These are phyloP conservation scores for Metopia argyrocephala DNA, from an alignment of 2,888 invertebrate genomes.

Conservation along the genomic window DNA sequence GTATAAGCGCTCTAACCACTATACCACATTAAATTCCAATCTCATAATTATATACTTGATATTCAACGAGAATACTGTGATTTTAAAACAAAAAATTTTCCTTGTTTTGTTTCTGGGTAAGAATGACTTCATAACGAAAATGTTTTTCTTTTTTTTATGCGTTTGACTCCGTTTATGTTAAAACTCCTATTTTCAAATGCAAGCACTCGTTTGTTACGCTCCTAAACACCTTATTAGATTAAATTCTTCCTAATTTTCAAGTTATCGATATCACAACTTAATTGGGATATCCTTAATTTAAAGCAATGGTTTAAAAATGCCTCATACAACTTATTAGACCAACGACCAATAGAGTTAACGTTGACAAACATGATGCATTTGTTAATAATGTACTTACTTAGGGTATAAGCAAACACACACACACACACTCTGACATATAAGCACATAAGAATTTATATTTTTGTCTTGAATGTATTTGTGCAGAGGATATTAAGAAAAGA, in stretches of 20 bases:
- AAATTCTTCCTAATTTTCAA: background rate
- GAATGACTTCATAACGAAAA: no score
- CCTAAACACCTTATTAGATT: no score
- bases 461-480: background rate
- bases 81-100: no score
- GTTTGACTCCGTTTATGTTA: no score
- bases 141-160: no score
- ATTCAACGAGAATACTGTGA: no score
- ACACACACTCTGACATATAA: background rate
- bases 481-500: background rate
- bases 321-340: conserved; percentile 11
- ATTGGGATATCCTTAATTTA: background rate
- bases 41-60: no score
- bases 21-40: no score
- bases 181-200: no score
- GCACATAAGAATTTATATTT: background rate
- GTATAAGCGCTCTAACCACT: no score
- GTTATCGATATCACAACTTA: background rate
- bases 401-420: conserved; percentile 14
- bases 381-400: conserved; percentile 33
- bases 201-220: no score
- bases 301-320: background rate
- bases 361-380: conserved; percentile 53
- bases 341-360: conserved; percentile 43
- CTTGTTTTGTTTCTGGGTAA: no score